Base-by-base conservation (phyloP, 2,113 vertebrate genomes). In the Tinamus guttatus region DNA sequence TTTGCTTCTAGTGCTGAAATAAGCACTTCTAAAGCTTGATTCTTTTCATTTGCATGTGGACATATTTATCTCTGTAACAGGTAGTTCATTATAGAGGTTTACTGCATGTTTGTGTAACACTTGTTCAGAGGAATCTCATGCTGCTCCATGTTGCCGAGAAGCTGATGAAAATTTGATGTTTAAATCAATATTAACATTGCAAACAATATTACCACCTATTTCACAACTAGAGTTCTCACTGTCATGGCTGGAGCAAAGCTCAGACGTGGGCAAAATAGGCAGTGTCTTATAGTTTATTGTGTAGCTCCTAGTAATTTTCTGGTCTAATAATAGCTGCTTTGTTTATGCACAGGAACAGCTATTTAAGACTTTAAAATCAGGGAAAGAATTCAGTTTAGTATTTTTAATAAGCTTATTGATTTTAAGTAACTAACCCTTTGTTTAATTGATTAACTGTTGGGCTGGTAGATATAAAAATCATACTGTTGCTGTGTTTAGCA, bases 21-120 rank as follows among this genome's bases (percentile, higher is more conserved):
- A 74, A 32, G 25, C 25, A 24, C 24, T 89, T 45, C 8, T 54
- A 36, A 17, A 80, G 69, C 80, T 40, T 62, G 22, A 32, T 70
- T 89, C 5, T 68, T 93, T 91, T 93, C 77, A 82, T 96, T 89
- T 89, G 87, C 76, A 20, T 91, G 63, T 73, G 34, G 62, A 82
- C 9, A n/a, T 90, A 69, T 85, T 93, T 91, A 63, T 85, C 32
- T 83, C 40, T 91, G 41, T 83, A 93, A 93, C 77, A 85, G 67
- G 49, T 91, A 74, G 82, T 87, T 94, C 82, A 90, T 92, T 94
- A 94, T 60, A 93, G 40, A 83, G 82, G 27, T 92, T 96, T 96
- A 90, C 43, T 80, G 34, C 69, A 45, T 81, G 63, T 76, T 56
- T 78, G 79, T 18, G 54, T 58, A 32, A 34, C 63, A 80, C 20